Percentiles rank a stretch among this genome's conserved stretches.
Conservation (phyloP, 2,113 vertebrate species). For the Scalopus aquaticus region DNA sequence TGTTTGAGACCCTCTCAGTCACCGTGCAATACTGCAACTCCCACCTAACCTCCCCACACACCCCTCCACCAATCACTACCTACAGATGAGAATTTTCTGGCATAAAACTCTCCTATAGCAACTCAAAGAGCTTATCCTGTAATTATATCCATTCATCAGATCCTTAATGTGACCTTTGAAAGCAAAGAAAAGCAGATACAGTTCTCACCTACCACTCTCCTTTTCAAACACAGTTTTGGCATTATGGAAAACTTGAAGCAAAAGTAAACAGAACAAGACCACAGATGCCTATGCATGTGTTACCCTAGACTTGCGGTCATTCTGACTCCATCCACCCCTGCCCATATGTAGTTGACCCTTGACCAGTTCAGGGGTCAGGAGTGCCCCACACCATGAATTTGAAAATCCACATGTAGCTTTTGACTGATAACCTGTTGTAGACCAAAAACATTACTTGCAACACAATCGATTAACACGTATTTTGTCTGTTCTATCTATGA, state of each 20-base stretch:
- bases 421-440: no score
- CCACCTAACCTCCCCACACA: accelerated
- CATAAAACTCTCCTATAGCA: not conserved
- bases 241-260: not conserved
- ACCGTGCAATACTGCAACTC: not conserved
- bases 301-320: not conserved
- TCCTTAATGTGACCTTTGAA: not conserved
- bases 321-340: not conserved
- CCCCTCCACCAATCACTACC: not conserved
- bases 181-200: not conserved
- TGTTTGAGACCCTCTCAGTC: not conserved
- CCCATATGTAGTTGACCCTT: no score
- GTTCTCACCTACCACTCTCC: not conserved
- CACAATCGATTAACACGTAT: no score
- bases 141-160: not conserved
- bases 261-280: not conserved
- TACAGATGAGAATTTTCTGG: not conserved
- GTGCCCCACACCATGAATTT: no score
- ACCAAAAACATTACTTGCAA: no score
- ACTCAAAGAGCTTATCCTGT: not conserved
- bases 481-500: no score
- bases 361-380: no score
- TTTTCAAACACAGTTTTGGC: not conserved
- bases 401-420: no score
- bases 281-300: no score